These are phyloP conservation scores for Muscicapa adusta DNA, from an alignment of 2,113 vertebrate species.

Conservation along the genomic window DNA sequence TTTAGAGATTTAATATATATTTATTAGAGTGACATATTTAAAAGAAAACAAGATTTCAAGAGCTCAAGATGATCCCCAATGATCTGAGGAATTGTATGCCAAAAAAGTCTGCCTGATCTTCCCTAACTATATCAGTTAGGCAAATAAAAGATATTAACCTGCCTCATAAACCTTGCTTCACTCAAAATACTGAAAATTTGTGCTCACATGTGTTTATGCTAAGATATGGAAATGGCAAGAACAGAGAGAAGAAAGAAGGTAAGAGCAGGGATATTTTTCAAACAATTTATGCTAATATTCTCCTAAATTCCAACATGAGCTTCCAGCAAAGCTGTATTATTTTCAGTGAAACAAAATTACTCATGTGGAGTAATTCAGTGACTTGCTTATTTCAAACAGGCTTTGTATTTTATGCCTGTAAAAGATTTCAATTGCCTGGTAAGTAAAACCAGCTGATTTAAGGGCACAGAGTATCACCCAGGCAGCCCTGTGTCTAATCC, in stretches of 20 bases:
- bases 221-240: not conserved
- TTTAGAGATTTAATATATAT: not conserved
- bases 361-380: slow-evolving; percentile 22
- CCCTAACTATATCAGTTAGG: not conserved
- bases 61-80: not conserved
- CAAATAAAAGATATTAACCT: slow-evolving; percentile 11
- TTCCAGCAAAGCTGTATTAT: slow-evolving; percentile 16
- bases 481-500: not conserved
- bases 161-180: not conserved
- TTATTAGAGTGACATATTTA: not conserved
- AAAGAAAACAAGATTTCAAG: not conserved
- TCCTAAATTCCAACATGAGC: not conserved
- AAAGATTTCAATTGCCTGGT: not conserved
- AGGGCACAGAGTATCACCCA: not conserved
- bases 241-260: slow-evolving; percentile 22
- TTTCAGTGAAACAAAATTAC: slow-evolving; percentile 29
- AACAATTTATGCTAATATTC: slow-evolving; percentile 14
- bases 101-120: not conserved
- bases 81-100: not conserved
- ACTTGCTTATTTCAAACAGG: not conserved
- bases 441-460: not conserved
- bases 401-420: not conserved
- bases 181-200: slow-evolving; percentile 1
- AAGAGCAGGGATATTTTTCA: slow-evolving; percentile 17
- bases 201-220: not conserved